phyloP scores from a whole-genome alignment of 2,888 invertebrate species.

The Noctua janthina region DNA sequence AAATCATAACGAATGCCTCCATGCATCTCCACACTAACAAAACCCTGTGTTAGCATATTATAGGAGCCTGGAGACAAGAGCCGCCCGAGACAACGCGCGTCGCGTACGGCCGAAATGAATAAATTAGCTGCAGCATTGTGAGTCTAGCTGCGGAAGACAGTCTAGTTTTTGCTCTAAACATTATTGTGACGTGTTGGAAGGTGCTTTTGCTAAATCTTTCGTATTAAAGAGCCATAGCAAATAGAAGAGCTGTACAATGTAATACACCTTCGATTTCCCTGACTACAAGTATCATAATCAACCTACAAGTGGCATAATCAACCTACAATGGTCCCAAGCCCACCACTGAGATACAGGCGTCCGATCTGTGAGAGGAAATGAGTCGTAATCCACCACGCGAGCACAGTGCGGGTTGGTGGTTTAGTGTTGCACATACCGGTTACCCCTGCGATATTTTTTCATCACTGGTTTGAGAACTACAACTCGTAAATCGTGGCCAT shows the following conservation, averaged over 20 bases:
- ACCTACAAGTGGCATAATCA: not conserved
- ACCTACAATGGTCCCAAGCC: not conserved
- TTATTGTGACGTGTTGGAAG: not conserved
- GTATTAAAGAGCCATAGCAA: too few species aligned
- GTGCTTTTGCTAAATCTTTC: not conserved
- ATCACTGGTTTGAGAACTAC: not conserved
- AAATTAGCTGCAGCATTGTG: slow-evolving; percentile 49
- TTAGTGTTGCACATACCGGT: too few species aligned
- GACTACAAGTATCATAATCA: not conserved
- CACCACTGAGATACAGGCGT: not conserved
- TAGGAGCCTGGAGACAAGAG: slow-evolving; percentile 35
- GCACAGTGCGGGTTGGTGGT: not conserved
- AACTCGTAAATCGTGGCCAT: not conserved
- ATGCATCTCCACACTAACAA: slow-evolving; percentile 13
- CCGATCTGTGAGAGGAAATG: not conserved
- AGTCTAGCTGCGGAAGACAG: slow-evolving; percentile 11
- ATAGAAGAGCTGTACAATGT: too few species aligned
- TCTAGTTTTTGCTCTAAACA: slow-evolving; percentile 7
- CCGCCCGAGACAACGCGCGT: slow-evolving; percentile 19
- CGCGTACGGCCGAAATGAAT: slow-evolving; percentile 41
- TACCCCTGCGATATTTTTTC: not conserved
- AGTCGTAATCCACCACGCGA: not conserved
- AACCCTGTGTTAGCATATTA: slow-evolving; percentile 32
- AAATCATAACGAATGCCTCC: slow-evolving; percentile 7
- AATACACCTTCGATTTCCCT: not conserved